Evolutionary conservation across 2,888 invertebrate species (phyloP).

Genomic region (Archips xylosteana): DNA sequence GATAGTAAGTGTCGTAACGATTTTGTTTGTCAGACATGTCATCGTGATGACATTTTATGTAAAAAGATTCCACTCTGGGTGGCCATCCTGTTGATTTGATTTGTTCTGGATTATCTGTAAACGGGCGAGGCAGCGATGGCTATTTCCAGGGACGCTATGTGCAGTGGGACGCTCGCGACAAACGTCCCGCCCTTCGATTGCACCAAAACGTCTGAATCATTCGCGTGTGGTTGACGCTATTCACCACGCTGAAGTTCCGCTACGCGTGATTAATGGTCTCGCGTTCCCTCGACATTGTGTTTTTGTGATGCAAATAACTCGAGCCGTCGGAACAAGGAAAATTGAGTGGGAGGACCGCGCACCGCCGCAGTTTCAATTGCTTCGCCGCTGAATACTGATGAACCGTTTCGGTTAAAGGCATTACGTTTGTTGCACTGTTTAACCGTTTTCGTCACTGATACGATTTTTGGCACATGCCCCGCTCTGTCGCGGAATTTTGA

Average conservation of each 20-base stretch:
- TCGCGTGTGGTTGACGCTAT: constrained; percentile 80
- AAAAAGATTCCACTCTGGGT: background rate
- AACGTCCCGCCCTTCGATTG: constrained; percentile 63
- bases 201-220: constrained; percentile 76
- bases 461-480: constrained; percentile 49
- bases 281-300: constrained; percentile 83
- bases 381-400: constrained; percentile 82
- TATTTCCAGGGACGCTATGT: background rate
- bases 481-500: constrained; percentile 21
- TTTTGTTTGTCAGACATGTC: too few relatives aligned
- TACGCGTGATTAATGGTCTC: constrained; percentile 82
- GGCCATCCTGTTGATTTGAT: background rate
- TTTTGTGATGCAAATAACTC: constrained; percentile 86
- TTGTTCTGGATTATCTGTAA: background rate
- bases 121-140: background rate
- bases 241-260: constrained; percentile 76
- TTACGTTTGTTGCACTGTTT: constrained; percentile 70
- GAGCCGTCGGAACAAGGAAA: constrained; percentile 83
- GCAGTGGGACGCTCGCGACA: constrained; percentile 29
- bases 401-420: constrained; percentile 75
- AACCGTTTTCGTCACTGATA: constrained; percentile 57
- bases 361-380: constrained; percentile 83
- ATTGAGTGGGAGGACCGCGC: constrained; percentile 82
- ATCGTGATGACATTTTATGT: too few relatives aligned
- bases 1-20: too few relatives aligned